These are phyloP conservation scores for Leptopilina myrica DNA, from an alignment of 2,888 invertebrate genomes.

Conservation along the genomic window DNA sequence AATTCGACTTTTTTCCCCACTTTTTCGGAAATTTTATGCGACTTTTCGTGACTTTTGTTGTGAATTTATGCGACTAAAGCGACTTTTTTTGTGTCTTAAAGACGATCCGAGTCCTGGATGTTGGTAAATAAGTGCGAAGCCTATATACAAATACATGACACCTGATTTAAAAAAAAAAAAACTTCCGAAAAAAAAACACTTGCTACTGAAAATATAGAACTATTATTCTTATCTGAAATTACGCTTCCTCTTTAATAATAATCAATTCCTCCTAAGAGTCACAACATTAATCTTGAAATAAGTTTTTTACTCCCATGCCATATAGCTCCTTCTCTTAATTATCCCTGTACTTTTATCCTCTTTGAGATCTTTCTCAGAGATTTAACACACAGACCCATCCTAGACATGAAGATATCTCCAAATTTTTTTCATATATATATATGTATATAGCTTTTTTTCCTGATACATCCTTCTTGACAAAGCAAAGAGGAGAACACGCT, in stretches of 20 bases:
- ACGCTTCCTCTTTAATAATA: not conserved
- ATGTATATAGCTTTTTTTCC: not conserved
- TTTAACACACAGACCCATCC: not conserved
- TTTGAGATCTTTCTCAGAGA: slow-evolving; percentile 2
- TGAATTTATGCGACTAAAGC: too few species aligned
- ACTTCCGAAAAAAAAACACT: not conserved
- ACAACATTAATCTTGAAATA: slow-evolving; percentile 34
- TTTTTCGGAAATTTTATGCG: too few species aligned
- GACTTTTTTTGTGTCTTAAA: too few species aligned
- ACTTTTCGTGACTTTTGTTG: too few species aligned
- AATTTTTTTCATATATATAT: slow-evolving; percentile 3
- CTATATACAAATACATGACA: too few species aligned
- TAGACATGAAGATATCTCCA: slow-evolving; percentile 15
- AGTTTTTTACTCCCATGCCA: slow-evolving; percentile 22
- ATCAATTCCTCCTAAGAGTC: slow-evolving; percentile 20
- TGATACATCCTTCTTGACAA: slow-evolving; percentile 17
- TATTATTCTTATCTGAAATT: slow-evolving; percentile 19
- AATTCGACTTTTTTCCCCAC: too few species aligned
- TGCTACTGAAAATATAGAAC: not conserved
- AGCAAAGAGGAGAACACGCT: not conserved
- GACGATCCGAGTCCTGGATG: too few species aligned
- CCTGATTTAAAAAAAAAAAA: not conserved
- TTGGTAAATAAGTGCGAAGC: too few species aligned
- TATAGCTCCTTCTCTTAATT: slow-evolving; percentile 27
- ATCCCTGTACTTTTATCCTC: slow-evolving; percentile 28